Percentiles rank a stretch among this genome's conserved stretches.
phyloP scores from a whole-genome alignment of 2,888 invertebrate genomes.

The Pinctada fucata region DNA sequence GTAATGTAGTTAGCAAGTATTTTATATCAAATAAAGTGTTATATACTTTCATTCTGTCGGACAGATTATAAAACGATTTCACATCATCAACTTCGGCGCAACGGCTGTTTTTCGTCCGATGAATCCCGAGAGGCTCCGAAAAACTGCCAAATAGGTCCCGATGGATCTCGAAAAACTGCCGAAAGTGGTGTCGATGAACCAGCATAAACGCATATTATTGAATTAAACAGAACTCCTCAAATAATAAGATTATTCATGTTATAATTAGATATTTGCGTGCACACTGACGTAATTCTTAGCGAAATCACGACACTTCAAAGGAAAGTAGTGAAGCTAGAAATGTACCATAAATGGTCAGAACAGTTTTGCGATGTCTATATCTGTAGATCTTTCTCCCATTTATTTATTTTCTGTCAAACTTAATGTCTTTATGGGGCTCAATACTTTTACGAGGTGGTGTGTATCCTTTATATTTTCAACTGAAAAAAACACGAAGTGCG shows the following conservation, averaged over 20 bases:
- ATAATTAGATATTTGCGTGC: too few species aligned
- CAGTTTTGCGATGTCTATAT: too few species aligned
- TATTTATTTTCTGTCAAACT: too few species aligned
- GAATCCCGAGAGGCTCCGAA: constrained; percentile 14
- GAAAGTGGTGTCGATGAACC: neutral
- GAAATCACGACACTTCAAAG: neutral
- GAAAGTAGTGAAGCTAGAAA: neutral
- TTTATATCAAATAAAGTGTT: constrained; percentile 35
- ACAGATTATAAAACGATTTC: constrained; percentile 26
- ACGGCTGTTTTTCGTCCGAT: constrained; percentile 14
- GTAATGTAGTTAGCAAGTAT: constrained; percentile 19
- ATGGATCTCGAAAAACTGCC: neutral
- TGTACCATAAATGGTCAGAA: too few species aligned
- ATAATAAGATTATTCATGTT: too few species aligned
- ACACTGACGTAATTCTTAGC: too few species aligned
- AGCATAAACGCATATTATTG: neutral
- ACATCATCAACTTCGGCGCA: constrained; percentile 18
- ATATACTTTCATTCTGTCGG: constrained; percentile 13
- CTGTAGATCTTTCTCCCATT: too few species aligned
- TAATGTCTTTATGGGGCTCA: too few species aligned
- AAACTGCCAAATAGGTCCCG: neutral
- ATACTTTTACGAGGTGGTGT: too few species aligned
- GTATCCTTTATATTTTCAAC: too few species aligned
- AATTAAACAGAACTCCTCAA: neutral
- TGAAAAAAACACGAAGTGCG: too few species aligned